A percentile compares a stretch with the other conserved stretches of the same genome.
Conservation (phyloP, 1,140 invertebrate species). For the Spodoptera litura region DNA sequence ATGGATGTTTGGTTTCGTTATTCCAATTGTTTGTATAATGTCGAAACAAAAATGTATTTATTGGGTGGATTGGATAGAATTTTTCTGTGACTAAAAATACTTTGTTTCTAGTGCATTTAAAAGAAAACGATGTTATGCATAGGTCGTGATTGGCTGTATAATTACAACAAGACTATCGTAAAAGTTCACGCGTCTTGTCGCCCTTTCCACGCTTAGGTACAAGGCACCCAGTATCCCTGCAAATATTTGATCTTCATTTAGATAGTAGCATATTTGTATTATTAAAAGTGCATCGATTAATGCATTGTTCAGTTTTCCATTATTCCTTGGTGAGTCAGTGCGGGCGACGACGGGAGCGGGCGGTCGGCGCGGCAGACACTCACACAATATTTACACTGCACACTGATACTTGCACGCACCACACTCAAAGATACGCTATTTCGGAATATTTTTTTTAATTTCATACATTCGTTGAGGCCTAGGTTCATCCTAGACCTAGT, state of each 20-base stretch:
- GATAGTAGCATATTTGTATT: too few species aligned
- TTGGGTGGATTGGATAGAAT: not conserved
- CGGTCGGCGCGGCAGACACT: slow-evolving; percentile 54
- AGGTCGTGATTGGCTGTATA: too few species aligned
- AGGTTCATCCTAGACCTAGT: too few species aligned
- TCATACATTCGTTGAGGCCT: not conserved
- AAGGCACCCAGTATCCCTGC: too few species aligned
- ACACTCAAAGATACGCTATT: slow-evolving; percentile 45
- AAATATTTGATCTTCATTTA: too few species aligned
- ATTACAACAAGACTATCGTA: too few species aligned
- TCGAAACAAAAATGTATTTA: not conserved
- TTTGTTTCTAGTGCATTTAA: too few species aligned
- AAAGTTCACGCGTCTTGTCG: too few species aligned
- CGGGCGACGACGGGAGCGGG: not conserved
- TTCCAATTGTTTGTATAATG: not conserved
- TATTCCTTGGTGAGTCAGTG: slow-evolving; percentile 47
- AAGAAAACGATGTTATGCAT: too few species aligned
- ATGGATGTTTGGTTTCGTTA: not conserved
- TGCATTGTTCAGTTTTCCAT: slow-evolving; percentile 32
- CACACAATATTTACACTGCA: slow-evolving; percentile 68
- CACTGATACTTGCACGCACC: slow-evolving; percentile 45
- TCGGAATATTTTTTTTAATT: not conserved
- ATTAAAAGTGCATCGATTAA: slow-evolving; percentile 1
- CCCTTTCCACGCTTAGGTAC: too few species aligned
- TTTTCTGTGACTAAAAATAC: too few species aligned